Evolutionary conservation across 2,888 invertebrate genomes (phyloP).

Genomic region (Rhingia rostrata): DNA sequence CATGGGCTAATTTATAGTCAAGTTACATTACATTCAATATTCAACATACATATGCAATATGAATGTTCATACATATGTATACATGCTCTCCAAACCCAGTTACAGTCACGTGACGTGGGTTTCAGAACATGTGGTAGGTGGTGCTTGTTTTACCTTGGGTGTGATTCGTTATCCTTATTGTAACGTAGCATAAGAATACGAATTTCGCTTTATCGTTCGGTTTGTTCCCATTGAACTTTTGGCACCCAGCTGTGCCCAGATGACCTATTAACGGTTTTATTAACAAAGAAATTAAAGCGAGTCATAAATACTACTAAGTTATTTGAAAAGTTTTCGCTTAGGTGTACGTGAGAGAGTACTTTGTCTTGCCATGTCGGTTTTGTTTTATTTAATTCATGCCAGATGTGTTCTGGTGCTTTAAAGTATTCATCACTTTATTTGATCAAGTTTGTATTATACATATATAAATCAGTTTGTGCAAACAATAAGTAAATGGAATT

Average conservation of each 20-base stretch:
- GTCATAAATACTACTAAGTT: conserved; percentile 3
- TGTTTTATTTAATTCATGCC: too few species aligned
- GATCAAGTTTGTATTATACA: too few species aligned
- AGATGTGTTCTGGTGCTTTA: too few species aligned
- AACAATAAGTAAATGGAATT: too few species aligned
- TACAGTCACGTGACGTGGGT: background rate
- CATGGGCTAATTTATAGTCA: conserved; percentile 13
- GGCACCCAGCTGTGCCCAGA: conserved; percentile 14
- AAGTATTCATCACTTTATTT: too few species aligned
- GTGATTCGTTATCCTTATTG: conserved; percentile 14
- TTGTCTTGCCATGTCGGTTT: too few species aligned
- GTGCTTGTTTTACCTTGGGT: background rate
- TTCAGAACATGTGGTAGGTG: background rate
- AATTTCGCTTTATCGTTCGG: background rate
- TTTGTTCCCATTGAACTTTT: conserved; percentile 1
- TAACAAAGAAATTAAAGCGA: conserved; percentile 13
- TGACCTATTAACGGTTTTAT: conserved; percentile 20
- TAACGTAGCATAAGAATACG: conserved; percentile 2
- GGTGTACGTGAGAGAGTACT: too few species aligned
- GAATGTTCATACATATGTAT: background rate
- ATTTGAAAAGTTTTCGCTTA: conserved; percentile 11
- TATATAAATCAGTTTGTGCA: too few species aligned
- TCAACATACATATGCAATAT: conserved; percentile 1
- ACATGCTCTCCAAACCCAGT: background rate
- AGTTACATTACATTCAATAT: conserved; percentile 7